These are phyloP conservation scores for Hycleus cichorii DNA, from an alignment of 1,140 invertebrate species.

Conservation along the genomic window DNA sequence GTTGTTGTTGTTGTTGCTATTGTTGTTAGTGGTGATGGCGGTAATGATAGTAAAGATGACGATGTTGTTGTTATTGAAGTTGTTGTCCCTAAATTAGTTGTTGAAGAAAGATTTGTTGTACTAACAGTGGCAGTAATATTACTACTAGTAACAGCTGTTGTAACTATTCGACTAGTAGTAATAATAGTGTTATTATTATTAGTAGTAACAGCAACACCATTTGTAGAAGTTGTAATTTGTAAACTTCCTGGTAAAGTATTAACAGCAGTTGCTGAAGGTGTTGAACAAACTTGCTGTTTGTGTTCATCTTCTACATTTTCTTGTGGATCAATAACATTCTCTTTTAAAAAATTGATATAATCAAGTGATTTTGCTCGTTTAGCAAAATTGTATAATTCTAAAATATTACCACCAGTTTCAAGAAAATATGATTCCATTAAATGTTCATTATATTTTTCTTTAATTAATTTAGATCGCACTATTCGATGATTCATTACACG, in stretches of 20 bases:
- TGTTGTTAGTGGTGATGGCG: constrained; percentile 26
- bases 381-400: constrained; percentile 76
- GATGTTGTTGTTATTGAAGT: constrained; percentile 32
- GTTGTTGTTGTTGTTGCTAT: constrained; percentile 10
- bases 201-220: no score
- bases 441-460: constrained; percentile 65
- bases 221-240: neutral
- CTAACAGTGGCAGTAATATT: no score
- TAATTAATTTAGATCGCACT: constrained; percentile 36
- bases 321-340: constrained; percentile 63
- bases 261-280: constrained; percentile 32
- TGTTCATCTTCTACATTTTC: constrained; percentile 49
- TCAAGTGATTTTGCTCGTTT: constrained; percentile 66
- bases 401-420: constrained; percentile 76
- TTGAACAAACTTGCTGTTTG: constrained; percentile 18
- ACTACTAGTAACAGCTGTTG: no score
- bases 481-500: constrained; percentile 38
- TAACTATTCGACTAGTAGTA: no score
- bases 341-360: constrained; percentile 66
- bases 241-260: constrained; percentile 36
- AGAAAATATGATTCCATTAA: constrained; percentile 79
- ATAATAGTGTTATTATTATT: no score
- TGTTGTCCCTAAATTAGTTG: constrained; percentile 1
- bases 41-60: constrained; percentile 32
- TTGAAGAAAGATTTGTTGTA: no score